Evolutionary conservation across 2,113 vertebrate species (phyloP).

Genomic region (Origma solitaria): DNA sequence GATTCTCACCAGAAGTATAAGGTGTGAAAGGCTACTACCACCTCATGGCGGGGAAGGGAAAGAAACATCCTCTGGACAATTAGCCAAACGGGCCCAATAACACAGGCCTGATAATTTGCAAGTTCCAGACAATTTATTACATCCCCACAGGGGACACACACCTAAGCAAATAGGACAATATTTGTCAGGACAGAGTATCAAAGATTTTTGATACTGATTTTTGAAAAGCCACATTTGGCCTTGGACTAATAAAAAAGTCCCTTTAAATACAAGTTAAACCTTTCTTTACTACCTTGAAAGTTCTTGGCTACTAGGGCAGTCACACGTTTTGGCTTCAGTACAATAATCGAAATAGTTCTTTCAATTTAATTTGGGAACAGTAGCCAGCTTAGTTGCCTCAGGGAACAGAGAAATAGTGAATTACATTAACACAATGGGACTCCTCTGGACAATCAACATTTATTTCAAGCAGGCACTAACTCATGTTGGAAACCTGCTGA

Average conservation of each 20-base stretch:
- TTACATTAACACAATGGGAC: slow-evolving; percentile 43
- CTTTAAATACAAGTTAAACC: neutral
- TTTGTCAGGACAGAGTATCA: neutral
- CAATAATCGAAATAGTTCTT: slow-evolving; percentile 24
- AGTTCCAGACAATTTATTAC: neutral
- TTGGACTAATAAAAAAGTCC: neutral
- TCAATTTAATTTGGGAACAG: slow-evolving; percentile 30
- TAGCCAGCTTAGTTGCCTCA: slow-evolving; percentile 15
- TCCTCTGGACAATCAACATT: slow-evolving; percentile 42
- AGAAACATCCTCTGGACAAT: neutral
- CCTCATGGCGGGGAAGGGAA: rapidly evolving
- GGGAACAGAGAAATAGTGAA: slow-evolving; percentile 44
- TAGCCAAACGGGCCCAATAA: neutral
- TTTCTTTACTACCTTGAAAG: neutral
- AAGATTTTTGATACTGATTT: neutral
- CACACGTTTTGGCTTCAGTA: neutral
- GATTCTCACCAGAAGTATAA: neutral
- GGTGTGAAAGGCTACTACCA: neutral
- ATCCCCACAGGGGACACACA: neutral
- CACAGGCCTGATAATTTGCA: neutral
- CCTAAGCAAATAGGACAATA: neutral
- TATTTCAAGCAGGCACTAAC: slow-evolving; percentile 39
- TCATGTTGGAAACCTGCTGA: slow-evolving; percentile 45
- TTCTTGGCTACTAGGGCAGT: neutral
- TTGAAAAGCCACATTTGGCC: neutral